Evolutionary conservation across 2,888 invertebrate species (phyloP).

Genomic region (Neoitamus cyanurus): DNA sequence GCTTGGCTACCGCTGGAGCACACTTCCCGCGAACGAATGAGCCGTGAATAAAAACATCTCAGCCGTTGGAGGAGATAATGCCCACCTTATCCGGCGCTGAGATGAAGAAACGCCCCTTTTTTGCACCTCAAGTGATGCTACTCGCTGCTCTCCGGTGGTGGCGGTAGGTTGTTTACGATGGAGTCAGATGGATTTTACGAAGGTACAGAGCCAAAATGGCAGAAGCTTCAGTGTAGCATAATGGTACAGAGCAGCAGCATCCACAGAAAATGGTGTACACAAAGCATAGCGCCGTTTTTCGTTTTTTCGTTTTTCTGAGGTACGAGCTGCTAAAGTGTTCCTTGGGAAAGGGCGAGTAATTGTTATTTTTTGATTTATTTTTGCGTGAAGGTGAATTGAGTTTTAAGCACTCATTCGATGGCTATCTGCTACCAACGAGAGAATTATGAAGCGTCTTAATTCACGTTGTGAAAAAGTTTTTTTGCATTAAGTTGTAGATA

Average conservation of each 20-base stretch:
- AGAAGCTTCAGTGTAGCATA: neutral
- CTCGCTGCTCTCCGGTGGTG: neutral
- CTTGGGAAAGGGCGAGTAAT: neutral
- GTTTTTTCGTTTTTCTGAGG: neutral
- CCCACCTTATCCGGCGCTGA: constrained; percentile 15
- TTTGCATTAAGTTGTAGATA: neutral
- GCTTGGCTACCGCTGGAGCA: neutral
- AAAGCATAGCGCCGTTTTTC: neutral
- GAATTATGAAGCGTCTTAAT: neutral
- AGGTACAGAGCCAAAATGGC: constrained; percentile 31
- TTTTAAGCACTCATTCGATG: neutral
- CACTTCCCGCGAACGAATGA: constrained; percentile 17
- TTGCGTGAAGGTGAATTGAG: neutral
- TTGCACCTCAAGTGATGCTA: constrained; percentile 24
- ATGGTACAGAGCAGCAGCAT: neutral
- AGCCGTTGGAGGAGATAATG: constrained; percentile 20
- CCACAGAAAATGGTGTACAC: neutral
- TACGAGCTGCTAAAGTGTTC: neutral
- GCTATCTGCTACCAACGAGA: neutral
- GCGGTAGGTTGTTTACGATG: neutral
- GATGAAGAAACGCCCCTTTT: constrained; percentile 36
- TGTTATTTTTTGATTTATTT: neutral
- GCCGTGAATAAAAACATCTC: constrained; percentile 24
- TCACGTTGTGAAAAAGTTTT: neutral
- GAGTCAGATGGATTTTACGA: neutral